phyloP scores from a whole-genome alignment of 1,140 invertebrate genomes.

The Holotrichia oblita region DNA sequence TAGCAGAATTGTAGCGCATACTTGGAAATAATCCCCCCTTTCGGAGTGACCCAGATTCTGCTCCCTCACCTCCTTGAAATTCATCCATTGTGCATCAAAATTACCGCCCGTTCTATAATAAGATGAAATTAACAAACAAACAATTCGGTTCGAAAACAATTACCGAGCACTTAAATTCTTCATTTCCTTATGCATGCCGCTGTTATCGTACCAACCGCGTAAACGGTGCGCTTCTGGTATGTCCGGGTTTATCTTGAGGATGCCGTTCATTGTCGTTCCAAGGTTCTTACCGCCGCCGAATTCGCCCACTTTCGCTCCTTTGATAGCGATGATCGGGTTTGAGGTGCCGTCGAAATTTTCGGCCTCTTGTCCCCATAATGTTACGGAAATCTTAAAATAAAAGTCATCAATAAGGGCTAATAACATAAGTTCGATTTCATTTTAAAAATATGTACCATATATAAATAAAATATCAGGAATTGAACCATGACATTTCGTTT shows the following conservation, averaged over 20 bases:
- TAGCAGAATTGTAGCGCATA: slow-evolving; percentile 74
- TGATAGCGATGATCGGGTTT: slow-evolving; percentile 85
- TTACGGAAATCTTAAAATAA: slow-evolving; percentile 68
- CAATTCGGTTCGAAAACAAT: neutral
- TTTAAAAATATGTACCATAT: neutral
- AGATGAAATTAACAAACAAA: too few species aligned
- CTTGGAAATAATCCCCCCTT: slow-evolving; percentile 83
- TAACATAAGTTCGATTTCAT: neutral
- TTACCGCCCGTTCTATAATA: slow-evolving; percentile 61
- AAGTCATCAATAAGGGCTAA: too few species aligned
- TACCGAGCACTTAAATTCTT: slow-evolving; percentile 72
- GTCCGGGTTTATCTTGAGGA: slow-evolving; percentile 87
- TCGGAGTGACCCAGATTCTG: slow-evolving; percentile 71
- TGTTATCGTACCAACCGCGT: slow-evolving; percentile 89
- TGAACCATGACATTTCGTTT: too few species aligned
- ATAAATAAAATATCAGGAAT: slow-evolving; percentile 9
- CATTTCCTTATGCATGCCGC: slow-evolving; percentile 69
- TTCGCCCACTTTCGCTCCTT: slow-evolving; percentile 79
- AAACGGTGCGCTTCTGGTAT: slow-evolving; percentile 85
- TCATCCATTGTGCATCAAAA: slow-evolving; percentile 69
- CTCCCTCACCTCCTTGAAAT: slow-evolving; percentile 76
- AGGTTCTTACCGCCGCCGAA: slow-evolving; percentile 79
- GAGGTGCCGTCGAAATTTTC: slow-evolving; percentile 81
- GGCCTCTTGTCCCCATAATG: slow-evolving; percentile 84
- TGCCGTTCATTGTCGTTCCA: slow-evolving; percentile 67